Evolutionary conservation across 1,140 invertebrate genomes (phyloP).

Genomic region (Drosophila kepulauana): DNA sequence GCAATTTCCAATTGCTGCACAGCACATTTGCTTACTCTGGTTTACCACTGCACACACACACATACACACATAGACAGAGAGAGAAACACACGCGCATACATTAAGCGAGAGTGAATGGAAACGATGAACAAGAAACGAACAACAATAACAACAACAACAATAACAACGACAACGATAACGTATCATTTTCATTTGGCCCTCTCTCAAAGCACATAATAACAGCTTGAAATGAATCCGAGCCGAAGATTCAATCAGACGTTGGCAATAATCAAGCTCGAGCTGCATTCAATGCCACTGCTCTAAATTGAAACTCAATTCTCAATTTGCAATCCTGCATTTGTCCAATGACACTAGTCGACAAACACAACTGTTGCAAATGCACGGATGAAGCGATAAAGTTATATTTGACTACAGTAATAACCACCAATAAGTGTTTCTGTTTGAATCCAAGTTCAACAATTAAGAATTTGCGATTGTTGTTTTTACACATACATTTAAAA

Average conservation of each 20-base stretch:
- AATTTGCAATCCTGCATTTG: not conserved
- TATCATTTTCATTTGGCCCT: slow-evolving; percentile 1
- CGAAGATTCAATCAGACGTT: slow-evolving; percentile 9
- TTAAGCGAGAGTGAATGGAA: slow-evolving; percentile 3
- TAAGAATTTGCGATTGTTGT: too few species aligned
- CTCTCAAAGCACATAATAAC: slow-evolving; percentile 6
- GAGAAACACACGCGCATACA: not conserved
- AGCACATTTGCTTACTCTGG: slow-evolving; percentile 41
- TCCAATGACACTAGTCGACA: slow-evolving; percentile 1
- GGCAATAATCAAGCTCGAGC: slow-evolving; percentile 1
- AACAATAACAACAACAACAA: slow-evolving; percentile 7
- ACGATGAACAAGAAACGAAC: not conserved
- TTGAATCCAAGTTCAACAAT: too few species aligned
- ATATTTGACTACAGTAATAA: too few species aligned
- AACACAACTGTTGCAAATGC: not conserved
- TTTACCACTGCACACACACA: slow-evolving; percentile 30
- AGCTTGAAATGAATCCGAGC: not conserved
- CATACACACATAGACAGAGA: slow-evolving; percentile 17
- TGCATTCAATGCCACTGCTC: not conserved
- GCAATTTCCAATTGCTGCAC: slow-evolving; percentile 50
- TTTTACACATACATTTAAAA: too few species aligned
- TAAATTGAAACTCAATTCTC: not conserved
- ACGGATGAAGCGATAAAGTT: too few species aligned
- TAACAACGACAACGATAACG: slow-evolving; percentile 10
- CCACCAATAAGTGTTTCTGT: too few species aligned